Evolutionary conservation across 2,113 vertebrate genomes (phyloP).

Genomic region (Nothocercus julius): DNA sequence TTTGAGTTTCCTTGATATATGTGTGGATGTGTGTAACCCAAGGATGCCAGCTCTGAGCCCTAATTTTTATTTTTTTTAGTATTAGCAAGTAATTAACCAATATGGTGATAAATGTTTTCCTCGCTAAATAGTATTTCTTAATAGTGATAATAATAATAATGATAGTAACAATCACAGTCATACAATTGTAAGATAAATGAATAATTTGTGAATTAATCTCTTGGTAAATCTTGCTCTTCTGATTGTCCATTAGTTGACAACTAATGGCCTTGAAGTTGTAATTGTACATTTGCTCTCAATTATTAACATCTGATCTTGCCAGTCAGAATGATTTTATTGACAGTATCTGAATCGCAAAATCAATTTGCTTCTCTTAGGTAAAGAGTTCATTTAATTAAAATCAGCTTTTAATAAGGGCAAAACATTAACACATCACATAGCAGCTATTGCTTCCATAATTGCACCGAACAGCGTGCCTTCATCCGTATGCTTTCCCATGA

Average conservation of each 20-base stretch:
- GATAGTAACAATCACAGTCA: background rate
- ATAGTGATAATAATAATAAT: background rate
- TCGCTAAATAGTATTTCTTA: rapidly evolving
- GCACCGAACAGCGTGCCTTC: background rate
- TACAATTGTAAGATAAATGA: background rate
- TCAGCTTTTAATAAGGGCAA: constrained; percentile 39
- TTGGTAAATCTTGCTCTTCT: background rate
- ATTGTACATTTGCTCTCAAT: constrained; percentile 23
- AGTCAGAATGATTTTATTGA: constrained; percentile 52
- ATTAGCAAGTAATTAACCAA: background rate
- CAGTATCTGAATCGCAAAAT: constrained; percentile 61
- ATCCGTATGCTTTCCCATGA: background rate
- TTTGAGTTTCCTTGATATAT: background rate
- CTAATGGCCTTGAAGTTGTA: constrained; percentile 23
- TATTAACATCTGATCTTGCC: constrained; percentile 50
- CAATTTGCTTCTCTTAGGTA: constrained; percentile 42
- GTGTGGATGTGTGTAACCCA: rapidly evolving
- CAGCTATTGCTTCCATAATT: constrained; percentile 1
- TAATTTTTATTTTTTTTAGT: background rate
- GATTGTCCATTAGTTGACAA: constrained; percentile 29
- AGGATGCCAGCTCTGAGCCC: background rate
- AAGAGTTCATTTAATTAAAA: constrained; percentile 54
- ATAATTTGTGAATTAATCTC: background rate
- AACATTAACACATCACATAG: background rate
- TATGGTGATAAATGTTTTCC: background rate